Conservation (phyloP, 2,888 invertebrate species). For the Julus scandinavius region DNA sequence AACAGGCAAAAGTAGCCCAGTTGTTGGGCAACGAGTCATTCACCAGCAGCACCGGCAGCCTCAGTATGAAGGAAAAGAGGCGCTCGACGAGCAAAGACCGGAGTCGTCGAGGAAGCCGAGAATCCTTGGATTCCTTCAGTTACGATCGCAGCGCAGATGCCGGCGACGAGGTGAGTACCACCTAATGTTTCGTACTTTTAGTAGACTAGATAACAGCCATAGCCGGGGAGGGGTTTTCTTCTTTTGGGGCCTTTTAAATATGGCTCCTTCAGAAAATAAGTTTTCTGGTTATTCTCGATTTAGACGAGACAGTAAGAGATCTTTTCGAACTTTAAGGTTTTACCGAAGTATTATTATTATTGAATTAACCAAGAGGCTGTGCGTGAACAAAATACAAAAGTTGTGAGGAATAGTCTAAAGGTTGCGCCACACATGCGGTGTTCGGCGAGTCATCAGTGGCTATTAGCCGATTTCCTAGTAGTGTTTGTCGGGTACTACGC, state of each 20-base stretch:
- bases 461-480: too few relatives aligned
- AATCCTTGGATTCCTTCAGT: conserved; percentile 77
- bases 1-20: conserved; percentile 86
- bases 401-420: not conserved
- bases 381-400: not conserved
- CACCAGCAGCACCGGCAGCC: conserved; percentile 60
- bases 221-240: too few relatives aligned
- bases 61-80: conserved; percentile 63
- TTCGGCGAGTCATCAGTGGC: too few relatives aligned
- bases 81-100: conserved; percentile 71
- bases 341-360: not conserved
- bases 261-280: too few relatives aligned
- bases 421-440: too few relatives aligned
- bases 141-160: conserved; percentile 70
- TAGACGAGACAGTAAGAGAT: too few relatives aligned
- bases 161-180: conserved; percentile 79
- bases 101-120: conserved; percentile 77
- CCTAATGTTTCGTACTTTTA: not conserved
- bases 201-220: not conserved
- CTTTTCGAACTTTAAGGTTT: too few relatives aligned
- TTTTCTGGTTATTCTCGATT: too few relatives aligned
- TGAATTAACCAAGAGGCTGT: not conserved
- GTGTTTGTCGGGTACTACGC: too few relatives aligned
- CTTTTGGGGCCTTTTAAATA: too few relatives aligned
- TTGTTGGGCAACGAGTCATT: conserved; percentile 72